Evolutionary conservation across 2,113 vertebrate genomes (phyloP).

Genomic region (Caranx ignobilis): DNA sequence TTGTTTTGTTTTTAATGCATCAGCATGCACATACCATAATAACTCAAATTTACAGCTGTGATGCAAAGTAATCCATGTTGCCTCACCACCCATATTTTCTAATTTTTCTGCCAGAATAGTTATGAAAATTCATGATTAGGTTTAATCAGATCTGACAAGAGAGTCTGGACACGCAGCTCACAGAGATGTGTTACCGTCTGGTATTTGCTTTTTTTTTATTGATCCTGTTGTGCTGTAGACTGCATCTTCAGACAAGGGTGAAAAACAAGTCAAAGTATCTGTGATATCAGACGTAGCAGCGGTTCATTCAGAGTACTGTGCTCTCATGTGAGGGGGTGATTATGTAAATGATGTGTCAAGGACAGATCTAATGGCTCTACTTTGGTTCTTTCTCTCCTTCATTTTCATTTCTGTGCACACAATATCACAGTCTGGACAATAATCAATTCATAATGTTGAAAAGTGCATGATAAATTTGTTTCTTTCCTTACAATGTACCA

Average conservation of each 20-base stretch:
- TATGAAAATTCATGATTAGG: neutral
- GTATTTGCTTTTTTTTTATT: neutral
- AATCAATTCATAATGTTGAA: neutral
- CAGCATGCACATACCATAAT: neutral
- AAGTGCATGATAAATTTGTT: neutral
- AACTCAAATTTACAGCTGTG: neutral
- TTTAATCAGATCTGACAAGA: neutral
- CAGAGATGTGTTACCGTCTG: neutral
- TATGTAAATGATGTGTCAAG: neutral
- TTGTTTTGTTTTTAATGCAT: conserved; percentile 15
- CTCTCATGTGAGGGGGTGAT: neutral
- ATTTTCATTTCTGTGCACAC: neutral
- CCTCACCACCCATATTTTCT: neutral
- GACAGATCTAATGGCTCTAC: neutral
- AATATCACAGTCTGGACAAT: neutral
- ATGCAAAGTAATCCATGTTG: neutral
- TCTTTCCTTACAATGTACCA: neutral
- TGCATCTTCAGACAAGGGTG: neutral
- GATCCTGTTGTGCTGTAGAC: neutral
- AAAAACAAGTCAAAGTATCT: conserved; percentile 1
- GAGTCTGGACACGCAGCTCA: neutral
- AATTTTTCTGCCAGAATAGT: neutral
- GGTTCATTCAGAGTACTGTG: neutral
- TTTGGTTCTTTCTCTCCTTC: neutral
- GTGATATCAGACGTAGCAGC: neutral